Conservation (phyloP, 2,797 vertebrate genomes). For the Sebastes umbrosus region DNA sequence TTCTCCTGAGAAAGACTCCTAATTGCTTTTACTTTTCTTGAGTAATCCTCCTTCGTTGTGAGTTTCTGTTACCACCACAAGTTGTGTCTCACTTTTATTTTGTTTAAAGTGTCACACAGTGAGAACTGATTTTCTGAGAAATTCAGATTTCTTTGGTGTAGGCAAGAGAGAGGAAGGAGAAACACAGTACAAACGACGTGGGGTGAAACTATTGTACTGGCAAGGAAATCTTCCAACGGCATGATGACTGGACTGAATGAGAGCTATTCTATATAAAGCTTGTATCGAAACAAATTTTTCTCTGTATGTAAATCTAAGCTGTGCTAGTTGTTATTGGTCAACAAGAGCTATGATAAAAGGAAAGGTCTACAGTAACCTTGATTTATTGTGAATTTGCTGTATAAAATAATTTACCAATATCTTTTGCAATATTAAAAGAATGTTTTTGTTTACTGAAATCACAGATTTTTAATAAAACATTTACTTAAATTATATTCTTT, state of each 20-base stretch:
- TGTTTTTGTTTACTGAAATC: constrained; percentile 21
- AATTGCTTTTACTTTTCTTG: background rate
- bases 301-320: constrained; percentile 9
- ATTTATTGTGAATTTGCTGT: constrained; percentile 40
- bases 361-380: constrained; percentile 18
- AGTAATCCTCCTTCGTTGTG: constrained; percentile 8
- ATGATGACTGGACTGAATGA: constrained; percentile 20
- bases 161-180: background rate
- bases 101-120: background rate
- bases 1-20: constrained; percentile 32
- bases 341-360: background rate
- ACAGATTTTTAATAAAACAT: constrained; percentile 62
- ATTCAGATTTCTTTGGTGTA: constrained; percentile 2
- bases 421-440: background rate
- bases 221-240: background rate
- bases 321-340: background rate
- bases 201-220: background rate
- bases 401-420: constrained; percentile 4
- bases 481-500: background rate
- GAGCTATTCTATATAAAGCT: background rate
- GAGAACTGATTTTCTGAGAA: background rate
- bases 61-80: background rate
- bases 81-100: background rate
- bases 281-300: constrained; percentile 3
- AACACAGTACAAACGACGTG: background rate